phyloP scores from a whole-genome alignment of 2,797 vertebrate genomes.

The Buphagus erythrorhynchus region DNA sequence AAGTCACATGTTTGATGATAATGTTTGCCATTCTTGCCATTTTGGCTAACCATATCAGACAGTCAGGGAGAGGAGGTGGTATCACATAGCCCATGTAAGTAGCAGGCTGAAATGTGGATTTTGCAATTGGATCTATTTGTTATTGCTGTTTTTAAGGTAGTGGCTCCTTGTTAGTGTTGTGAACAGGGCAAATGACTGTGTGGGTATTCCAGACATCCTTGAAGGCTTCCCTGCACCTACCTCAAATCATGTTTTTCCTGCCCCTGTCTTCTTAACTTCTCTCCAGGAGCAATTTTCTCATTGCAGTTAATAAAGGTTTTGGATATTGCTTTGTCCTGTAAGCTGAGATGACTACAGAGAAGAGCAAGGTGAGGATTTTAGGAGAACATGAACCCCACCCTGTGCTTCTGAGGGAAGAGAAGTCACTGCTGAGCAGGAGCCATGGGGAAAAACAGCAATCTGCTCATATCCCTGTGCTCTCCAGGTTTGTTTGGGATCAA shows the following conservation, averaged over 20 bases:
- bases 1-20: neutral
- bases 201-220: neutral
- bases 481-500: neutral
- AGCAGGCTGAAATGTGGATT: neutral
- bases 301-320: neutral
- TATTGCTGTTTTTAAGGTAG: neutral
- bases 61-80: neutral
- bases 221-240: neutral
- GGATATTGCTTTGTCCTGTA: neutral
- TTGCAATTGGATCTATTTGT: neutral
- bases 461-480: neutral
- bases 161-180: neutral
- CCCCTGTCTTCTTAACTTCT: neutral
- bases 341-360: neutral
- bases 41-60: neutral
- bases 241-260: neutral
- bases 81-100: neutral
- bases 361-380: neutral
- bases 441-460: rapidly evolving
- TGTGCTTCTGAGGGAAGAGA: neutral
- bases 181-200: neutral
- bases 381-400: neutral
- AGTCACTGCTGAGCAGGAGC: neutral
- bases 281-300: neutral
- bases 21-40: neutral